A percentile compares a stretch with the other conserved stretches of the same genome.
Conservation (phyloP, 2,888 invertebrate genomes). For the Harmothoe impar region DNA sequence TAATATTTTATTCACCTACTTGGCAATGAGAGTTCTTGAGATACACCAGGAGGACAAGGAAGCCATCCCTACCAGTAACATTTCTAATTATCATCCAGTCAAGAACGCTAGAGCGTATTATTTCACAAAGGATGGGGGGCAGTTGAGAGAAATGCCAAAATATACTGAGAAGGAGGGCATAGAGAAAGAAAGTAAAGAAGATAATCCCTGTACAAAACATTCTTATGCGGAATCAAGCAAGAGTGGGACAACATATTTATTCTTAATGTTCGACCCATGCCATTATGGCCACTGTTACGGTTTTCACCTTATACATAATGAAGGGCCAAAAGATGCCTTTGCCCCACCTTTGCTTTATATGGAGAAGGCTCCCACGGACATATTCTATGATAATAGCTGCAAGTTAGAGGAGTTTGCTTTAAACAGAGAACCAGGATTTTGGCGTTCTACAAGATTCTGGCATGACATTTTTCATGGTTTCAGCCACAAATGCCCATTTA, state of each 20-base stretch:
- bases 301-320: neutral
- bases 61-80: too few relatives aligned
- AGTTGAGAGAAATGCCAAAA: too few relatives aligned
- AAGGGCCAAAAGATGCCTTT: constrained; percentile 25
- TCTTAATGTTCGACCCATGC: neutral
- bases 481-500: neutral
- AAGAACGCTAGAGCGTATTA: too few relatives aligned
- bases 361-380: neutral
- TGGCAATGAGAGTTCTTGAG: too few relatives aligned
- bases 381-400: constrained; percentile 20
- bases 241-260: constrained; percentile 17
- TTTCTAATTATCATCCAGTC: too few relatives aligned
- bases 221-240: neutral
- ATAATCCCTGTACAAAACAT: too few relatives aligned
- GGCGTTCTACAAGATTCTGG: neutral
- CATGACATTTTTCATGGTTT: neutral
- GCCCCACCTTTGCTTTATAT: neutral
- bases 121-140: too few relatives aligned
- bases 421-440: neutral
- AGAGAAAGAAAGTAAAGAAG: too few relatives aligned
- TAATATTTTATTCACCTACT: too few relatives aligned
- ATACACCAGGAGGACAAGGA: too few relatives aligned
- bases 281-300: constrained; percentile 1
- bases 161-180: too few relatives aligned
- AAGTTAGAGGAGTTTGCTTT: neutral